Base-by-base conservation (phyloP, 2,888 invertebrate species). In the Amphipoea lucens region DNA sequence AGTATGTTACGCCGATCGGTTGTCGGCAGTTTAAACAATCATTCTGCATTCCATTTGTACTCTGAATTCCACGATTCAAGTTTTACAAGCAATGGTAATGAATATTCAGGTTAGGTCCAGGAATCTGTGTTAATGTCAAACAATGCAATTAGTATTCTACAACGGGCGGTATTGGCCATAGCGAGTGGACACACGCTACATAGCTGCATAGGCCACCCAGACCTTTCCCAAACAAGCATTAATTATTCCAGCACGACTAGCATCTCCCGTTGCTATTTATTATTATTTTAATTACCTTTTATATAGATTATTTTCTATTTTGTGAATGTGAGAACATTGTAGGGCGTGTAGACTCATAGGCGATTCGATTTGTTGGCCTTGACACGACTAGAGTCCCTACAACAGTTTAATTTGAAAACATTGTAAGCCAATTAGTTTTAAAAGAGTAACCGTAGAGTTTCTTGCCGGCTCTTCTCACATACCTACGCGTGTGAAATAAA, bases 61-160 rank as follows among this genome's bases (percentile, higher is more conserved):
- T 62, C 36, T 69, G 20, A 20, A 36, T 79, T 84, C 79, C 84
- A 66, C 36, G 79, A 84, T 51, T 54, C 48, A 14, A 45, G 17
- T 60, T 6, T 72, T 42, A 36, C 69, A 69, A 69, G 65, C 36
- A 85, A 74, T 6, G 45, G 82, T 40, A 76, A 68, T 83, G 60
- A 82, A 63, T 85, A 85, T 83, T 85, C 76, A 72, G 45, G 51
- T n/a, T 48, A 60, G 36, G n/a, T 82, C 60, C 40, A 17, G 63
- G 86, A 71, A 83, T 75, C 67, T 29, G 54, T 73, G 83, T 65
- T 81, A 83, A 76, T 69, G 63, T 42, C 70, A 72, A 57, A 75
- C 83, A 60, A 51, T n/a, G 62, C 12, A 51, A 62, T 83, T 65
- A 72, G 73, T 82, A 85, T 85, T 68, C 82, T 36, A 68, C 68